Evolutionary conservation across 2,113 vertebrate genomes (phyloP).

Genomic region (Dendrocopos noguchii): DNA sequence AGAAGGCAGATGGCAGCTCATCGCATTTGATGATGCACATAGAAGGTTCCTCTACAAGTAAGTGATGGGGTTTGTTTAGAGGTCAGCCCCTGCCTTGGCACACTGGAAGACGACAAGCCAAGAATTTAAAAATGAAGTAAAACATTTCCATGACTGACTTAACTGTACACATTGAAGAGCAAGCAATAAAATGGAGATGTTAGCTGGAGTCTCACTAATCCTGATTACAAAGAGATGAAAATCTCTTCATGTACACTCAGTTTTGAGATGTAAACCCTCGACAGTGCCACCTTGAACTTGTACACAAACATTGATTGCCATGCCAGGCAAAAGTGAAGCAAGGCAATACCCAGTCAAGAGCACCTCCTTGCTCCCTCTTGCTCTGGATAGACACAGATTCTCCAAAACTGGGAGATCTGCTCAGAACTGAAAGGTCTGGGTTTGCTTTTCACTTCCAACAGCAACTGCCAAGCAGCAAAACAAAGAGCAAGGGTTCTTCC

Average conservation of each 20-base stretch:
- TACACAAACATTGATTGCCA: not conserved
- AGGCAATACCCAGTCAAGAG: not conserved
- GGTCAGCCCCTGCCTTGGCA: not conserved
- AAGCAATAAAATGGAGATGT: not conserved
- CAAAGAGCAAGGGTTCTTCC: not conserved
- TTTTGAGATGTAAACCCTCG: not conserved
- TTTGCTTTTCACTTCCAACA: not conserved
- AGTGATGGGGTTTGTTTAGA: not conserved
- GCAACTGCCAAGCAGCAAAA: not conserved
- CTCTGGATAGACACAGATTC: not conserved
- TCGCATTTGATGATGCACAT: not conserved
- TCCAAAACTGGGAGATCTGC: not conserved
- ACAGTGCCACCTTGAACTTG: fast-evolving
- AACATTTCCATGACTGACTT: not conserved
- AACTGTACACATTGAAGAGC: not conserved
- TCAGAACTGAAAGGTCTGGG: not conserved
- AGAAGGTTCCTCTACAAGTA: not conserved
- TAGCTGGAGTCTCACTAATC: not conserved
- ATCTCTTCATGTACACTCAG: not conserved
- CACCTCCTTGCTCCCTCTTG: not conserved
- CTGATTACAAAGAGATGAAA: not conserved
- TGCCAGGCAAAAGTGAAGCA: not conserved
- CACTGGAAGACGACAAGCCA: not conserved
- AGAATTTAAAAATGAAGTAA: conserved; percentile 20
- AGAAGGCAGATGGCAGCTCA: not conserved